Evolutionary conservation across 2,888 invertebrate species (phyloP).

Genomic region (Cremastobaeus sp.): DNA sequence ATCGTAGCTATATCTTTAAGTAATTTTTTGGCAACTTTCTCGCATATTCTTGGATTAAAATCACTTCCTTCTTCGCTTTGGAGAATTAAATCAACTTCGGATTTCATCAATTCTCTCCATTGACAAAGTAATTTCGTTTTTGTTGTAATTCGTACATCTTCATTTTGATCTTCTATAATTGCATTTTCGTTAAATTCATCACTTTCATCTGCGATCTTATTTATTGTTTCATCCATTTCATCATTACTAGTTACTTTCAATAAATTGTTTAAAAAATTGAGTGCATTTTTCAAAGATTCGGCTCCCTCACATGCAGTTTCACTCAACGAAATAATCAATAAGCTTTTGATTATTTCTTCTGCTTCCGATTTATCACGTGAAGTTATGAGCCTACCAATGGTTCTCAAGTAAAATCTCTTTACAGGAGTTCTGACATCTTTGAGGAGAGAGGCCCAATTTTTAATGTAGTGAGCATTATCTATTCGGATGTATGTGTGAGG

Average conservation of each 20-base stretch:
- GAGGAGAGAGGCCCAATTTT: background rate
- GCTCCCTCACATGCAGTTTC: background rate
- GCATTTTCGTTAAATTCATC: background rate
- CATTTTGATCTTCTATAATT: too few species aligned
- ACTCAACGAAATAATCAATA: background rate
- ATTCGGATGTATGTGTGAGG: background rate
- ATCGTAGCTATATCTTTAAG: too few species aligned
- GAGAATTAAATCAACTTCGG: too few species aligned
- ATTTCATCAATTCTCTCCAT: too few species aligned
- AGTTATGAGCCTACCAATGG: background rate
- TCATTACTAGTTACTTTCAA: background rate
- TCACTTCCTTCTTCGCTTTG: too few species aligned
- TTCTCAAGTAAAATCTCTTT: background rate
- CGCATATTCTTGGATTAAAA: too few species aligned
- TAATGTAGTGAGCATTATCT: background rate
- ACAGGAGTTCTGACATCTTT: background rate
- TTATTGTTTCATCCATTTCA: background rate
- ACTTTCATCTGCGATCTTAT: background rate
- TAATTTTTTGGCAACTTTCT: too few species aligned
- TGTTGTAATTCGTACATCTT: too few species aligned
- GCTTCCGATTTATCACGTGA: background rate
- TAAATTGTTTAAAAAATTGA: background rate
- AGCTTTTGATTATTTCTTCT: background rate
- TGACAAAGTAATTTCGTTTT: too few species aligned
- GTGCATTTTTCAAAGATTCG: background rate